Percentiles rank a stretch among this genome's conserved stretches.
phyloP scores from a whole-genome alignment of 1,140 invertebrate genomes.

The Ridgeia piscesae region DNA sequence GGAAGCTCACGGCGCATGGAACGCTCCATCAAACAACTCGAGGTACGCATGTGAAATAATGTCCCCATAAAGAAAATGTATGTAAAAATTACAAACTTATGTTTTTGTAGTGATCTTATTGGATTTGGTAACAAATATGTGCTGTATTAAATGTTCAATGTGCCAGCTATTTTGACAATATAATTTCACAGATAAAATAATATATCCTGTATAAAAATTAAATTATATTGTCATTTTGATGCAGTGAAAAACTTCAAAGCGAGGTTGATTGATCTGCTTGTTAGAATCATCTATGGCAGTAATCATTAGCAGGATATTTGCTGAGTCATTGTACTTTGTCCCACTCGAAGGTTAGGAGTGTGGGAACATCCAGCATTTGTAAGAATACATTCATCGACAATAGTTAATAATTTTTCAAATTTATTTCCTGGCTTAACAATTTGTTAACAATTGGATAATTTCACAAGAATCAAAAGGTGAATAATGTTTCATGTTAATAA shows the following conservation, averaged over 20 bases:
- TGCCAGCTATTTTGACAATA: not conserved
- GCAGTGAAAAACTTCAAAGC: not conserved
- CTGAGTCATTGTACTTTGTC: too few relatives aligned
- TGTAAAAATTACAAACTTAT: slow-evolving; percentile 17
- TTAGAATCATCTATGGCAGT: too few relatives aligned
- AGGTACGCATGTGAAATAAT: slow-evolving; percentile 41
- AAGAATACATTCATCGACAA: too few relatives aligned
- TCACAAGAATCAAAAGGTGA: too few relatives aligned
- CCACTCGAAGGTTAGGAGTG: too few relatives aligned
- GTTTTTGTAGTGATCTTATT: not conserved
- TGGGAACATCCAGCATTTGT: too few relatives aligned
- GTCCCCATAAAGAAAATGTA: not conserved
- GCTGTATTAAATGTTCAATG: not conserved
- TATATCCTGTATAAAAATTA: too few relatives aligned
- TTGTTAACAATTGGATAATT: too few relatives aligned
- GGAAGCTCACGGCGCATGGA: slow-evolving; percentile 78
- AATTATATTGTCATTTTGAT: not conserved
- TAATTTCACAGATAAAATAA: not conserved
- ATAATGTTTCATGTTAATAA: too few relatives aligned
- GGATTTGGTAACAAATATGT: not conserved
- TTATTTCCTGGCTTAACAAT: too few relatives aligned
- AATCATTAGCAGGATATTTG: too few relatives aligned
- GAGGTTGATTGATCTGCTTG: not conserved
- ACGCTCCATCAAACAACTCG: slow-evolving; percentile 81
- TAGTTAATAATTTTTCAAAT: too few relatives aligned